These are phyloP conservation scores for Drosophila micromelanica DNA, from an alignment of 1,140 invertebrate genomes.

Conservation along the genomic window DNA sequence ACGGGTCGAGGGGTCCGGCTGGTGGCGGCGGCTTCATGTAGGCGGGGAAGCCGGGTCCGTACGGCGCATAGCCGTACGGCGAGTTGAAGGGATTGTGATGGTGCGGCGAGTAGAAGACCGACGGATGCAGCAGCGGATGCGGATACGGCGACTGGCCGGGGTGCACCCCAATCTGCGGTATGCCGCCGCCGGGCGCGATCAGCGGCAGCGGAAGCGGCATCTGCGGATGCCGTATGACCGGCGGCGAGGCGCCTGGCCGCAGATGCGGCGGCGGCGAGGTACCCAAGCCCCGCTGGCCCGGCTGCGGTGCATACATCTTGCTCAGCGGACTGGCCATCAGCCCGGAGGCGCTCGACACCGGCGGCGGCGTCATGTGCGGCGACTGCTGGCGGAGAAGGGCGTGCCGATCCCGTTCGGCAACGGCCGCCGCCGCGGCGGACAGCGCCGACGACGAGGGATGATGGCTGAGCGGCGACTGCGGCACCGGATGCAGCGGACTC, in stretches of 20 bases:
- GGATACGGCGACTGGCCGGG: conserved; percentile 83
- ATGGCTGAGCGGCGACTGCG: conserved; percentile 78
- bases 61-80: conserved; percentile 81
- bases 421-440: conserved; percentile 76
- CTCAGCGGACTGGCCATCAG: conserved; percentile 83
- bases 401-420: conserved; percentile 83
- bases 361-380: conserved; percentile 83
- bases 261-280: conserved; percentile 84
- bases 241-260: conserved; percentile 82
- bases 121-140: conserved; percentile 82
- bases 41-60: conserved; percentile 81
- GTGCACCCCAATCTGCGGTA: conserved; percentile 81
- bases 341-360: conserved; percentile 84
- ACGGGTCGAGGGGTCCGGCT: conserved; percentile 70
- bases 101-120: conserved; percentile 83
- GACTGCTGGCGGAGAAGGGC: conserved; percentile 83
- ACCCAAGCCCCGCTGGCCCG: conserved; percentile 73
- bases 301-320: conserved; percentile 83
- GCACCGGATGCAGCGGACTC: conserved; percentile 81
- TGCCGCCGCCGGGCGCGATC: conserved; percentile 76
- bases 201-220: conserved; percentile 82
- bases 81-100: conserved; percentile 84
- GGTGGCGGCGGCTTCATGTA: conserved; percentile 83
- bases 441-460: conserved; percentile 79
- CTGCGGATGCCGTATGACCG: conserved; percentile 83